Conservation (phyloP, 2,113 vertebrate species). For the Nyctibius bracteatus region DNA sequence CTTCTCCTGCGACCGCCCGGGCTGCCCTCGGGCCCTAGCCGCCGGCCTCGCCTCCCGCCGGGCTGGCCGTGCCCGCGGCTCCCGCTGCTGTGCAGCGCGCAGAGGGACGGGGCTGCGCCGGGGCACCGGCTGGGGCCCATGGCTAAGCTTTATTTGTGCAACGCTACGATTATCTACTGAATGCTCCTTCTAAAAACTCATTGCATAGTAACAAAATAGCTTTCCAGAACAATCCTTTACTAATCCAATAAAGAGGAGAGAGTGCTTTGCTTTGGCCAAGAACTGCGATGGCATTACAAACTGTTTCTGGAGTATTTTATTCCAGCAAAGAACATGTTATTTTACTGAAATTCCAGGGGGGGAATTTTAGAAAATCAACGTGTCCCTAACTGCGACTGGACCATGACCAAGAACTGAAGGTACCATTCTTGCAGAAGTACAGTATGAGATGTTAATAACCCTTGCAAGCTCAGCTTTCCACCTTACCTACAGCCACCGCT, state of each 20-base stretch:
- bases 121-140: background rate
- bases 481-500: fast-evolving
- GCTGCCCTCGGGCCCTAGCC: background rate
- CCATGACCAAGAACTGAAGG: background rate
- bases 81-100: background rate
- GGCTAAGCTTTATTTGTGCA: too few species aligned
- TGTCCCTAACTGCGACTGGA: background rate
- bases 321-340: background rate
- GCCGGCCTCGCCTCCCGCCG: background rate
- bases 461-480: background rate
- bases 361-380: background rate
- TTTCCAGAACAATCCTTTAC: background rate
- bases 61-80: background rate
- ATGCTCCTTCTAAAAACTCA: background rate
- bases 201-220: background rate
- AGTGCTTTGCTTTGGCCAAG: background rate
- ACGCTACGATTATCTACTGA: fast-evolving
- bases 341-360: background rate
- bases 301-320: background rate
- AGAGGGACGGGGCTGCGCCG: too few species aligned
- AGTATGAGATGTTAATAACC: fast-evolving
- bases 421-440: background rate
- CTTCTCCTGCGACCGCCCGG: fast-evolving
- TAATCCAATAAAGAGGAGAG: background rate
- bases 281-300: background rate